Evolutionary conservation across 2,888 invertebrate genomes (phyloP), one percentile per base, ranked within the genome.

Genomic region (Rhagonycha fulva): DNA sequence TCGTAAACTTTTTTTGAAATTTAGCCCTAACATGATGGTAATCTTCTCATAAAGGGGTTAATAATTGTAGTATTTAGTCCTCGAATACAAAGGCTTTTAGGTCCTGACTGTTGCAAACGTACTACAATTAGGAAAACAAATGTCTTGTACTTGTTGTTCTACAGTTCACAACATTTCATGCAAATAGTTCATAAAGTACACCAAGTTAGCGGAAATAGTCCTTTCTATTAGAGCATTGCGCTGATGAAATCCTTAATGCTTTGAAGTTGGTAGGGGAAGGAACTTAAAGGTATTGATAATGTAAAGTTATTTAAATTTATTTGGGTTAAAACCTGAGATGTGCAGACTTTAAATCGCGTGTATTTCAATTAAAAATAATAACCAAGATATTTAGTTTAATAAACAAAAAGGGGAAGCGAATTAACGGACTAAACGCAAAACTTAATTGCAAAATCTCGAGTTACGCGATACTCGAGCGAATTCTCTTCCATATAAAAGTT

Each of bases 391-490:
- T 47, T 47, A 47, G 47, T 47, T 47, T 60, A 69, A 69, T 32
- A 69, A 60, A 47, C 69, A 19, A 61, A 24, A 26, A 60, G 26
- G 12, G 62, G n/a, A 47, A n/a, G 47, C 47, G 47, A 47, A 47
- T 47, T 47, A 47, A 47, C 47, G 47, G 47, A 47, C 47, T 47
- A 47, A 47, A 47, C 47, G 47, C 47, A 26, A 5, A 26, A 61
- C 23, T 19, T 62, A 72, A 72, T 72, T 72, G 68, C 24, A 28
- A 67, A 60, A 62, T 68, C 72, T 62, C 61, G 23, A 70, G 26
- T 74, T 28, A 62, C 70, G 11, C 47, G 66, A 47, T 12, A 10
- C 70, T 32, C 10, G 30, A 9, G 9, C 70, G 47, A 47, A 26
- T 19, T 61, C 32, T 14, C 61, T 70, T 70, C 47, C 24, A 70